phyloP scores from a whole-genome alignment of 2,888 invertebrate species.

The Macropis europaea region DNA sequence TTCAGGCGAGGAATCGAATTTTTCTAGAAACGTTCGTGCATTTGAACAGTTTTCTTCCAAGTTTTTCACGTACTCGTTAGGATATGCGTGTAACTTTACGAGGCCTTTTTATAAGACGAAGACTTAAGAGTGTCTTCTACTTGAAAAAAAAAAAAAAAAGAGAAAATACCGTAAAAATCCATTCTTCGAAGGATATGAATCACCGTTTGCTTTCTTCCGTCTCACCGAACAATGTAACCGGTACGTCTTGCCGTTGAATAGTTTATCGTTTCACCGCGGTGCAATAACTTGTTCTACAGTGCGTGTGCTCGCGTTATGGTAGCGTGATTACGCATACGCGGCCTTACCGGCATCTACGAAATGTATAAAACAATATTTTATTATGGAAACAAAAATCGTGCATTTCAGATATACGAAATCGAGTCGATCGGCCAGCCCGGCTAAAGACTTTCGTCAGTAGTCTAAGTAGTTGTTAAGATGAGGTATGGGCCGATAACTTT shows the following conservation, averaged over 20 bases:
- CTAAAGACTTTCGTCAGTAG: conserved; percentile 36
- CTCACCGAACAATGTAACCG: conserved; percentile 2
- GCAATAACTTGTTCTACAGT: conserved; percentile 47
- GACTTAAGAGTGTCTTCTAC: conserved; percentile 21
- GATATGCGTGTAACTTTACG: conserved; percentile 43
- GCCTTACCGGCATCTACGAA: conserved; percentile 66
- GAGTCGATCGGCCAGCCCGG: conserved; percentile 9
- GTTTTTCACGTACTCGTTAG: conserved; percentile 18
- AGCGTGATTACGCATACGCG: conserved; percentile 57
- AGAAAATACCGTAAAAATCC: too few relatives aligned
- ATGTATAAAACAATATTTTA: conserved; percentile 73
- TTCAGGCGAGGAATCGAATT: conserved; percentile 1
- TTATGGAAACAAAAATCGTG: conserved; percentile 60
- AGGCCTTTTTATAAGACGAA: conserved; percentile 44
- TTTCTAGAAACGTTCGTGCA: conserved; percentile 18
- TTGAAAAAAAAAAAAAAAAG: conserved; percentile 12
- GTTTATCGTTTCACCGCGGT: conserved; percentile 22
- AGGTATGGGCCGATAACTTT: conserved; percentile 26
- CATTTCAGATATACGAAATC: conserved; percentile 57
- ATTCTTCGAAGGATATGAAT: conserved; percentile 11
- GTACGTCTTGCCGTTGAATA: conserved; percentile 30
- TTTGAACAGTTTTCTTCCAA: conserved; percentile 5
- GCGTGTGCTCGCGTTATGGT: conserved; percentile 54
- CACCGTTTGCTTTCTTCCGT: conserved; percentile 8
- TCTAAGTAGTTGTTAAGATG: conserved; percentile 50